These are phyloP conservation scores for Eledona agricola DNA, from an alignment of 2,888 invertebrate genomes.

Conservation along the genomic window DNA sequence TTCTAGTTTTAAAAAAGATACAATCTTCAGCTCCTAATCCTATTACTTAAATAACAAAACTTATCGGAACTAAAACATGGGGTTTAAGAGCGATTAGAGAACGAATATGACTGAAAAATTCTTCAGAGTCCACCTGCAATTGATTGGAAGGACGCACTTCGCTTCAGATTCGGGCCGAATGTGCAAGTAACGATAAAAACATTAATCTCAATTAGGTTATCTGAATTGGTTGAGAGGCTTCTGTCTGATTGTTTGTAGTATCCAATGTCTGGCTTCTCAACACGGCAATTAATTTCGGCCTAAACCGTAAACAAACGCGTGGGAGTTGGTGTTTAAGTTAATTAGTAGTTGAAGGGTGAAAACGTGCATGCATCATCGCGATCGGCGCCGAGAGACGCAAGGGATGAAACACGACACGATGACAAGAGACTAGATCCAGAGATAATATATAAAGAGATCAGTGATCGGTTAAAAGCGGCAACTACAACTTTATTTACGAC, in stretches of 20 bases:
- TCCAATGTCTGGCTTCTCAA: conserved; percentile 36
- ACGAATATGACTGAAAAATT: too few species aligned
- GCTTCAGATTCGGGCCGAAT: too few species aligned
- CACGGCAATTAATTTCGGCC: conserved; percentile 37
- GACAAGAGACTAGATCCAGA: conserved; percentile 39
- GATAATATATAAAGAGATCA: conserved; percentile 48
- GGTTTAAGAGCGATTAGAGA: too few species aligned
- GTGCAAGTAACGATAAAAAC: conserved; percentile 43
- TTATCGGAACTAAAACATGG: too few species aligned
- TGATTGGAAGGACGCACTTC: too few species aligned
- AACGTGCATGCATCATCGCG: conserved; percentile 28
- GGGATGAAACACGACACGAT: conserved; percentile 39
- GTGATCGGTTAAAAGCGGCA: conserved; percentile 49
- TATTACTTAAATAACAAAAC: too few species aligned
- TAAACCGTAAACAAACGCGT: conserved; percentile 35
- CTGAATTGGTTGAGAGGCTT: conserved; percentile 47
- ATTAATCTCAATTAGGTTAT: conserved; percentile 51
- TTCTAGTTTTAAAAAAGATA: too few species aligned
- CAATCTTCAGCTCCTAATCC: too few species aligned
- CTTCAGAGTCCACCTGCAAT: too few species aligned
- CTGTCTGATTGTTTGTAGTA: conserved; percentile 48
- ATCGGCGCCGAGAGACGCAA: conserved; percentile 19
- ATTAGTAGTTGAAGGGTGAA: conserved; percentile 36
- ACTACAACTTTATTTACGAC: conserved; percentile 49
- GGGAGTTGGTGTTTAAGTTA: conserved; percentile 34